Base-by-base conservation (phyloP, 2,888 invertebrate species). In the Spisula solida region DNA sequence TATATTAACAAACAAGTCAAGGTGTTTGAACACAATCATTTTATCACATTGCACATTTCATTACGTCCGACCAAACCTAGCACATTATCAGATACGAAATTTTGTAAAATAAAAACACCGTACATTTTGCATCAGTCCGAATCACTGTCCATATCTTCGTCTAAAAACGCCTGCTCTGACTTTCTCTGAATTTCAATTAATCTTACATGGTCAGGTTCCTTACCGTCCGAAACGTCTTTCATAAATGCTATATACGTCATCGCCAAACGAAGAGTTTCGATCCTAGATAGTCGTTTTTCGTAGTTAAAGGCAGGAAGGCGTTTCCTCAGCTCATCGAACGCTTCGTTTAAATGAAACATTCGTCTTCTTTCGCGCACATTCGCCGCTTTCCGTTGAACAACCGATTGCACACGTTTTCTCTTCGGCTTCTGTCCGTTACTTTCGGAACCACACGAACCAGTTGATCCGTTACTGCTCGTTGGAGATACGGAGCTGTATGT, bases 191-290 rank as follows among this genome's bases (percentile, higher is more conserved):
- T 79, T 78, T 84, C n/a, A 82, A 93, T 88, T 0, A 95, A 88
- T 83, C 93, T 91, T 29, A 95, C 94, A 31, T 93, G 90, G 80
- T 93, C 93, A 0, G 94, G 95, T 75, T 95, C 95, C 34, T 94
- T 93, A 18, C 95, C 95, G n/a, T 94, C 93, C 5, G 94, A 93
- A 29, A 99, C 97, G 95, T 99, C 99, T 48, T 98, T 98, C 99
- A 99, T 99, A 97, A 99, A 99, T 91, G 98, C 98, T 95, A 99
- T 99, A 97, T 99, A 99, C 0, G 99, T 99, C 95, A 99, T 99
- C 85, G 99, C 99, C 94, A 99, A 97, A 0, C 99, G 98, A 0
- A 99, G 97, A 0, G 99, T 99, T 97, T 99, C 99, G 29, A 96
- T 96, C 16, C 96, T 88, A 1, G 96, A 96, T 41, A 95, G 93